Percentiles rank a stretch among this genome's conserved stretches.
phyloP scores from a whole-genome alignment of 2,888 invertebrate genomes.

The Heteromyza rotundicornis region DNA sequence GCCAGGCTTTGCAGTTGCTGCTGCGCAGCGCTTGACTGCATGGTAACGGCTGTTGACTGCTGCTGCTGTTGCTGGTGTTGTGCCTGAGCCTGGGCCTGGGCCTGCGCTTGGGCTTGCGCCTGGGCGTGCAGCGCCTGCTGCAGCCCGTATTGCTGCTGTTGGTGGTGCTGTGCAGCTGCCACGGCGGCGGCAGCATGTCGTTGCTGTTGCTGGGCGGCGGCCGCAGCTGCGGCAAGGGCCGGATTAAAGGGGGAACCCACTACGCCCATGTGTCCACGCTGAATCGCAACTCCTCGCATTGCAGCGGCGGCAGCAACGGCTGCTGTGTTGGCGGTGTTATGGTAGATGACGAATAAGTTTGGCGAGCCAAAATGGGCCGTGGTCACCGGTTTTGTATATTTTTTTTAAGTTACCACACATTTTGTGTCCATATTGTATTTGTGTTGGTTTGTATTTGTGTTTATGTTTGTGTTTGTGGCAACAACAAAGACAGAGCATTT shows the following conservation, averaged over 20 bases:
- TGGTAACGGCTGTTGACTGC: slow-evolving; percentile 66
- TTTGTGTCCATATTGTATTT: slow-evolving; percentile 9
- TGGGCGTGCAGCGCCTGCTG: slow-evolving; percentile 62
- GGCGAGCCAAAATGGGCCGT: no score
- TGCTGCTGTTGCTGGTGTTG: slow-evolving; percentile 37
- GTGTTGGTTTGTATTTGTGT: slow-evolving; percentile 16
- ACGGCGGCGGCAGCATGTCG: slow-evolving; percentile 63
- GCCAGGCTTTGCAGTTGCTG: slow-evolving; percentile 51
- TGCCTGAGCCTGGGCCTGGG: not conserved
- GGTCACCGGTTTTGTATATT: slow-evolving; percentile 19
- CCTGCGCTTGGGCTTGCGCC: slow-evolving; percentile 39
- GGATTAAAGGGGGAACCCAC: slow-evolving; percentile 64
- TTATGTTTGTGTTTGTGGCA: slow-evolving; percentile 22
- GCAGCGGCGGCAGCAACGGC: slow-evolving; percentile 72
- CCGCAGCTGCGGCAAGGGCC: slow-evolving; percentile 69
- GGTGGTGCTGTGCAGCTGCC: slow-evolving; percentile 69
- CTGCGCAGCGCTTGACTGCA: slow-evolving; percentile 67
- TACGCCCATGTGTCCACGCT: slow-evolving; percentile 71
- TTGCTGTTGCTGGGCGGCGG: slow-evolving; percentile 66
- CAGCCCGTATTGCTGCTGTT: slow-evolving; percentile 47
- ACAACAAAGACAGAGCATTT: slow-evolving; percentile 26
- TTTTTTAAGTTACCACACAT: slow-evolving; percentile 17
- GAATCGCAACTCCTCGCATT: slow-evolving; percentile 83
- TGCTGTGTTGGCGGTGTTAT: slow-evolving; percentile 39
- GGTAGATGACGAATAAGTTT: slow-evolving; percentile 24